Base-by-base conservation (phyloP, 2,113 vertebrate species). In the Oreamnos americanus region DNA sequence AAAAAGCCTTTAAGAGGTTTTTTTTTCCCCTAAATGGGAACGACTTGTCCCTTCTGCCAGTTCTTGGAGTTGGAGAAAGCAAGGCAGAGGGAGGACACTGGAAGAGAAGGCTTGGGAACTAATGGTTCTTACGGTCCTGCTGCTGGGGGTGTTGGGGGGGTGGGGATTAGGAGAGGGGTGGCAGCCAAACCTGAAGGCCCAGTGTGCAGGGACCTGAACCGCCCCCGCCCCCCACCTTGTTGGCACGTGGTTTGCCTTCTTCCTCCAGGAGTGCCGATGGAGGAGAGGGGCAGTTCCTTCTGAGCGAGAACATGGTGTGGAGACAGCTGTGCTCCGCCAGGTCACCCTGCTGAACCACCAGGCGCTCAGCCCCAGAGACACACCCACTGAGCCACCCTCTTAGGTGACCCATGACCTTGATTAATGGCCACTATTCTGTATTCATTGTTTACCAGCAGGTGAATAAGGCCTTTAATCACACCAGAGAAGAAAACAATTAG, bases 401-500 rank as follows among this genome's bases (percentile, higher is more conserved):
- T 26, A 90, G 71, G 62, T 87, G 87, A 95, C 92, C 92, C 23
- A 26, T 30, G 57, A 88, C 87, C 83, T 81, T 74, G 26, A 33
- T 53, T 90, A 97, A 91, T 96, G 97, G 74, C 53, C 84, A 82
- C 94, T 95, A 30, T 90, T 95, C 81, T 92, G 87, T 53, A 53
- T 57, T 96, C 74, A 92, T 88, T 87, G 84, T 94, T 97, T 97
- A 71, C 87, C 92, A 92, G 95, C 60, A 89, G 71, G 23, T 67
- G 96, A 87, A 81, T 90, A 58, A 87, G 74, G 47, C 55, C 74
- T 51, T 82, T 96, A 87, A 95, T 87, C 78, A 93, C 51, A 55
- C 82, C n/a, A 3, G 47, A 81, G 90, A 95, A 87, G 79, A 85
- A 95, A 82, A 94, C 64, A 94, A 94, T 94, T 76, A 95, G 90